Evolutionary conservation across 2,888 invertebrate genomes (phyloP).

Genomic region (Eupithecia pulchellata): DNA sequence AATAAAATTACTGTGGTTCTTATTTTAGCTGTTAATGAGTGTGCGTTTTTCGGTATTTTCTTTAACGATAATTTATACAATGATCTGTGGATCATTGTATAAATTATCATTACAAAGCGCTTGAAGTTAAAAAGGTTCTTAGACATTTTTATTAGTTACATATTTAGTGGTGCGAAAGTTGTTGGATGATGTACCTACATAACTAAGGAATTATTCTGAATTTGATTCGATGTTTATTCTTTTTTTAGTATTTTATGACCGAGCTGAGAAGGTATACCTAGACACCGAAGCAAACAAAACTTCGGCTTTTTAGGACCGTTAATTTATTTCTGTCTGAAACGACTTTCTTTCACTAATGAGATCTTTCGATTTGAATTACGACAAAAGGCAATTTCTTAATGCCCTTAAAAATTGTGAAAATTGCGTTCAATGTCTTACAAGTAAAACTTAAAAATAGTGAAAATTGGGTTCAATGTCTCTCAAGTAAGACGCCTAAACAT

Average conservation of each 20-base stretch:
- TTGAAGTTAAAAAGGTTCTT: not conserved
- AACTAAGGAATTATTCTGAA: not conserved
- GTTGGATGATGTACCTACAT: not conserved
- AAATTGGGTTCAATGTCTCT: too few species aligned
- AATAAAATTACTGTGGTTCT: too few species aligned
- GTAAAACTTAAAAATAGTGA: not conserved
- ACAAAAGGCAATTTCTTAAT: not conserved
- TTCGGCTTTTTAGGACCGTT: not conserved
- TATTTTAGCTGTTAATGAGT: conserved; percentile 8
- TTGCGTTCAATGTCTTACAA: not conserved
- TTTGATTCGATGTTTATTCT: not conserved
- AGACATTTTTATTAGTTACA: not conserved
- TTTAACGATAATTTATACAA: not conserved
- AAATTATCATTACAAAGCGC: too few species aligned
- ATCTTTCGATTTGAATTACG: not conserved
- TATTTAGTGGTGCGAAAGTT: not conserved
- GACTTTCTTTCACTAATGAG: not conserved
- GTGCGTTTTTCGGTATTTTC: not conserved
- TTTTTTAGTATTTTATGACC: not conserved
- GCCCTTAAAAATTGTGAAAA: not conserved
- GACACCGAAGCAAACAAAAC: not conserved
- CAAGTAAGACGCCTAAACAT: too few species aligned
- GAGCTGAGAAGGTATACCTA: not conserved
- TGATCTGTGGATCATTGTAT: too few species aligned
- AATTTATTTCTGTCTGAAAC: not conserved